Base-by-base conservation (phyloP, 2,888 invertebrate species). In the Labia minor region DNA sequence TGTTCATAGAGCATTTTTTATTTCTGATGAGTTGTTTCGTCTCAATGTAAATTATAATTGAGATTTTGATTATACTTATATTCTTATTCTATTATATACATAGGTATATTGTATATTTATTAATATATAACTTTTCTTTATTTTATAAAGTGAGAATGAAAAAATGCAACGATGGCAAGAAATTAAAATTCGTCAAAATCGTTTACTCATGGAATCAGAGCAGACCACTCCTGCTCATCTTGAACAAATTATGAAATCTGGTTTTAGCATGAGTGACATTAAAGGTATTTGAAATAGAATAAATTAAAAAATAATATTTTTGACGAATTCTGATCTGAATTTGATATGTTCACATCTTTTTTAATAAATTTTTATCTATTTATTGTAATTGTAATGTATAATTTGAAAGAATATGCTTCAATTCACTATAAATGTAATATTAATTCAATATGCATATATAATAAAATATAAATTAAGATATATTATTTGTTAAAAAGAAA, bases 251-350 rank as follows among this genome's bases (percentile, higher is more conserved):
- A 91, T 95, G 84, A 87, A 90, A 73, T 90, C 93, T 72, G 87
- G 87, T 0, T 95, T 95, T 77, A 92, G 92, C 33, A 92, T 95
- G 86, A 93, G 86, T 71, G 95, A 95, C 73, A 92, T 95, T 68
- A 95, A 95, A 84, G 93, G 90, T 87, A 74, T n/a, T n/a, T n/a
- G n/a, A n/a, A n/a, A n/a, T 70, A 69, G 19, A 67, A 37, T 37
- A 66, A 21, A 16, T 10, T 18, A 10, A 10, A 21, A 18, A 61
- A n/a, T n/a, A n/a, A n/a, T n/a, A n/a, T n/a, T 33, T 64, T 14
- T 11, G 8, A 19, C 6, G 20, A 67, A 19, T 66, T 67, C 20
- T 16, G 11, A 26, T 26, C 11, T 1, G 11, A 66, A 14, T 10
- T 64, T 21, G 14, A 1, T 1, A 21, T 66, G 19, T 37, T 16